Base-by-base conservation (phyloP, 2,797 vertebrate genomes). In the Mastacembelus armatus region DNA sequence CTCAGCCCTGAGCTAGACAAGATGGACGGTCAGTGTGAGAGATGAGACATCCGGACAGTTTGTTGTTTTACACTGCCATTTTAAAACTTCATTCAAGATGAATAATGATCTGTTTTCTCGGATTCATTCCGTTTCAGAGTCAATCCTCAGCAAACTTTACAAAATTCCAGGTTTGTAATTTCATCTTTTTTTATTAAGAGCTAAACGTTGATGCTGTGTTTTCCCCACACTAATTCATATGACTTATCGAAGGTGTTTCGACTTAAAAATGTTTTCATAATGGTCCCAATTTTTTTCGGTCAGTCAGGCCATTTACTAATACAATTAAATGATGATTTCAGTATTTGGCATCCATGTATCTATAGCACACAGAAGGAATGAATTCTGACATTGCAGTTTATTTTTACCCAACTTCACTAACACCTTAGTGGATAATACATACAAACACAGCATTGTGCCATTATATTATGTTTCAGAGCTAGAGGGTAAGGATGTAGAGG, bases 1-100 rank as follows among this genome's bases (percentile, higher is more conserved):
- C 96, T 99, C 71, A 99, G 98, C 84, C 97, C 98, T 58, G 98
- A 99, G 68, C 91, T 99, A 16, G 98, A 99, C 95, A 98, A 96
- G 91, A 99, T 99, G 96, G 97, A 99, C 63, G 98, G 98, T 99
- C 92, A 95, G 94, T 91, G 39, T 30, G 10, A 15, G 36, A 66
- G 16, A 55, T 12, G 18, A 55, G 16, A 29, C 21, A 69, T 67
- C 21, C 39, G 64, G 18, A 26, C 5, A 43, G 19, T 16, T 56
- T 18, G 2, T 40, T 59, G 3, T 22, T 51, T 45, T 15, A 47
- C 4, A 3, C 4, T 44, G 14, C 43, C 32, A 5, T 40, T 69
- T 50, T 27, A 32, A 35, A 56, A 45, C 2, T 30, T 39, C 4
- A 40, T 18, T 40, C 6, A 60, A 18, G 22, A 66, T 42, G 8